Evolutionary conservation across 2,797 vertebrate species (phyloP).

Genomic region (Podarcis lilfordi): DNA sequence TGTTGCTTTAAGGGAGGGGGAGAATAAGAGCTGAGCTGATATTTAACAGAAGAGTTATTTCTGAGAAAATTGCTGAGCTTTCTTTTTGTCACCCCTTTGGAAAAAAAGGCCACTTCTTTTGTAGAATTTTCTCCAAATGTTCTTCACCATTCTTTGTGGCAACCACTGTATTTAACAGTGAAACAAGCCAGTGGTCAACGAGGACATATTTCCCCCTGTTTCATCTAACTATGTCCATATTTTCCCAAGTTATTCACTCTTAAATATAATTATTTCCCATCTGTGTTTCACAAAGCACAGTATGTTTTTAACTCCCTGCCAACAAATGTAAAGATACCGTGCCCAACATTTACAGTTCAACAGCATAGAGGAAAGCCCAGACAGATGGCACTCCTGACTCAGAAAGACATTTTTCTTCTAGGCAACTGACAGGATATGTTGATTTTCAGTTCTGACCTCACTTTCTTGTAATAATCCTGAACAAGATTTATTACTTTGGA

Average conservation of each 20-base stretch:
- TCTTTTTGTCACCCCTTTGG: too few species aligned
- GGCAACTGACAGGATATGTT: neutral
- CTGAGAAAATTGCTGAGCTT: too few species aligned
- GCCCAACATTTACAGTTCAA: neutral
- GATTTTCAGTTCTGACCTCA: neutral
- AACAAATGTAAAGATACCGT: neutral
- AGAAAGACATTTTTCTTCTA: neutral
- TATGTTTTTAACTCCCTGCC: neutral
- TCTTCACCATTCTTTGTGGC: too few species aligned
- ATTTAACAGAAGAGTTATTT: neutral
- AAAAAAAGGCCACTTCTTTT: too few species aligned
- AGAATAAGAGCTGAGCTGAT: neutral
- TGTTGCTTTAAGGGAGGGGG: neutral
- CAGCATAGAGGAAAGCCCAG: neutral
- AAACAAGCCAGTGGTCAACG: neutral
- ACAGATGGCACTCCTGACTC: neutral
- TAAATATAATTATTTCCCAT: constrained; percentile 11
- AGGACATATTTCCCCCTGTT: neutral
- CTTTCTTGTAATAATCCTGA: neutral
- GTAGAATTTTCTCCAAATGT: too few species aligned
- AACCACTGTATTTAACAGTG: neutral
- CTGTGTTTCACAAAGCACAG: constrained; percentile 9
- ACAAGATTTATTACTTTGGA: neutral
- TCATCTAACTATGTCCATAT: neutral
- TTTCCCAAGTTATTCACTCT: constrained; percentile 3